Evolutionary conservation across 2,113 vertebrate genomes (phyloP).

Genomic region (Saccopteryx leptura): DNA sequence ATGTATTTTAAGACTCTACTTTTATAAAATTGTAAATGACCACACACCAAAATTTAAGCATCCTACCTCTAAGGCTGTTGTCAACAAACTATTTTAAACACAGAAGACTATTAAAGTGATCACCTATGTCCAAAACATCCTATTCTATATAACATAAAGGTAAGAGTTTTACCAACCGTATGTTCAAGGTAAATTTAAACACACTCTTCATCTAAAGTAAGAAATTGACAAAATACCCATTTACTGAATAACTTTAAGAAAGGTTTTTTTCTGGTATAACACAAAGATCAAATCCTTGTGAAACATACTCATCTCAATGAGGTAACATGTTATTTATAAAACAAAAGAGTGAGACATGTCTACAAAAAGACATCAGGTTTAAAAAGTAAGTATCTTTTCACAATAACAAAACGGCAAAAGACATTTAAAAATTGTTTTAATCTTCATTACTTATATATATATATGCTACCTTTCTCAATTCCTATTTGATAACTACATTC

Average conservation of each 20-base stretch:
- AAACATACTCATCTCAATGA: conserved; percentile 21
- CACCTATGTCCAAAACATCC: background rate
- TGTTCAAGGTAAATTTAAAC: conserved; percentile 9
- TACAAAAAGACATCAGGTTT: background rate
- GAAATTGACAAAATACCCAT: background rate
- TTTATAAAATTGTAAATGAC: background rate
- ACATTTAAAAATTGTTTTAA: background rate
- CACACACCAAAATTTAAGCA: conserved; percentile 3
- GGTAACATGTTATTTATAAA: conserved; percentile 9
- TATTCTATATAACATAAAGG: background rate
- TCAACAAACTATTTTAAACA: conserved; percentile 42
- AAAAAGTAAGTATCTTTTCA: conserved; percentile 18
- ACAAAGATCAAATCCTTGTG: conserved; percentile 49
- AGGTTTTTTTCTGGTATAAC: background rate
- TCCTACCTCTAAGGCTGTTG: background rate
- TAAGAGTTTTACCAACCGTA: background rate
- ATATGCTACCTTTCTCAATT: conserved; percentile 4
- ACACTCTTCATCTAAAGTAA: conserved; percentile 30
- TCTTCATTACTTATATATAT: background rate
- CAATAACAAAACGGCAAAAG: background rate
- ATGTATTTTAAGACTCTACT: conserved; percentile 2
- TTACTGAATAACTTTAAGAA: conserved; percentile 4
- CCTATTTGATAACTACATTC: background rate
- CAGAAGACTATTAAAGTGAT: background rate
- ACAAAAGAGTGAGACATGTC: conserved; percentile 15